phyloP scores from a whole-genome alignment of 2,888 invertebrate species.

The Harpalus rubripes region DNA sequence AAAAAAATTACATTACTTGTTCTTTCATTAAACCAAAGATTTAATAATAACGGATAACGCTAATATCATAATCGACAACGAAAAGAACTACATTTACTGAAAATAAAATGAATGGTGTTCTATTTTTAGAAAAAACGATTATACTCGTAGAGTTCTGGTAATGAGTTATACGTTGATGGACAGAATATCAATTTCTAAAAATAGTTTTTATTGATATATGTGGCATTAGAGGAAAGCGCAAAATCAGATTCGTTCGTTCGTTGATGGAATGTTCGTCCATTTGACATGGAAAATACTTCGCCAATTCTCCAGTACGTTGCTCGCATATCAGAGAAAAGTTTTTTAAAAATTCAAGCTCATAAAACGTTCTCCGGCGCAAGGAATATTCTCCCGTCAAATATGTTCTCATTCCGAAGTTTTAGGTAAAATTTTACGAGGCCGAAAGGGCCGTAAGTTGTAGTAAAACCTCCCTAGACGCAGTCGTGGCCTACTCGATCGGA shows the following conservation, averaged over 20 bases:
- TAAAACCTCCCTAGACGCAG: conserved; percentile 31
- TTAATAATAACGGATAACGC: too few species aligned
- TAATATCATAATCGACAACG: too few species aligned
- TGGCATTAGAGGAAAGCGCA: neutral
- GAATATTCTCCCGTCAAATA: conserved; percentile 45
- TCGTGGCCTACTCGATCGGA: conserved; percentile 41
- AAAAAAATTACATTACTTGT: too few species aligned
- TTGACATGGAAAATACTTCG: neutral
- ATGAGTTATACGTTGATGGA: neutral
- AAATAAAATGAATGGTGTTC: too few species aligned
- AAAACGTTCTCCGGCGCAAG: conserved; percentile 23
- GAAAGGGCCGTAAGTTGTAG: conserved; percentile 27
- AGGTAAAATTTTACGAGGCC: conserved; percentile 46
- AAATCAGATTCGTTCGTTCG: neutral
- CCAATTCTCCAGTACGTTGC: neutral
- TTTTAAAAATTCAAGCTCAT: conserved; percentile 24
- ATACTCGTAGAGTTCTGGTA: neutral
- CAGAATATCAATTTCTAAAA: neutral
- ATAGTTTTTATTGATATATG: neutral
- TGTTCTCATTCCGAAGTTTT: conserved; percentile 49
- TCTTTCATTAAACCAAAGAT: too few species aligned
- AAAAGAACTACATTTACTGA: too few species aligned
- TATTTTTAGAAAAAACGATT: too few species aligned
- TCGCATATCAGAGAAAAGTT: conserved; percentile 23
- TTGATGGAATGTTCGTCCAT: neutral